Percentiles rank a stretch among this genome's conserved stretches.
phyloP scores from a whole-genome alignment of 2,113 vertebrate genomes.

The Alaudala cheleensis region DNA sequence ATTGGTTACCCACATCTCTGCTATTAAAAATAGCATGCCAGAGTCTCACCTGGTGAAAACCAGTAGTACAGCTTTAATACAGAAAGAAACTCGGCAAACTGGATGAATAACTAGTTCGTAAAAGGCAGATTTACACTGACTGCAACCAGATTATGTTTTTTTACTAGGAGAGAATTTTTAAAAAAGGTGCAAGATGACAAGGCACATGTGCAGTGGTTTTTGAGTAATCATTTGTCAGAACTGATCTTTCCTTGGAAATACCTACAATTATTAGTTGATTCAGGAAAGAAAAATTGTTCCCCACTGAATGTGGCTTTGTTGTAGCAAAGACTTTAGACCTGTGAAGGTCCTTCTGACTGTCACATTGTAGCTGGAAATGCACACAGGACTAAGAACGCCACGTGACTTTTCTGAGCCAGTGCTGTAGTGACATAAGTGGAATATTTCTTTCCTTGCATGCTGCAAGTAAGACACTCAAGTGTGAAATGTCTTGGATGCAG shows the following conservation, averaged over 20 bases:
- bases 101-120: background rate
- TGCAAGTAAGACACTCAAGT: background rate
- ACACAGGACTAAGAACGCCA: background rate
- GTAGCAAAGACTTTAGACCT: slow-evolving; percentile 16
- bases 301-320: slow-evolving; percentile 15
- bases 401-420: background rate
- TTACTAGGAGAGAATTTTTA: background rate
- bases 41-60: background rate
- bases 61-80: background rate
- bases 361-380: background rate
- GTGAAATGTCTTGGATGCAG: background rate
- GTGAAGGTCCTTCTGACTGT: background rate
- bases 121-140: background rate
- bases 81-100: background rate
- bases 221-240: slow-evolving; percentile 59
- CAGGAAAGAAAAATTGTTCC: slow-evolving; percentile 39
- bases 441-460: background rate
- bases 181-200: background rate
- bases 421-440: background rate
- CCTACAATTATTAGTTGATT: slow-evolving; percentile 57
- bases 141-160: background rate
- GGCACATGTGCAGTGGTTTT: background rate
- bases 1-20: background rate
- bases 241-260: slow-evolving; percentile 62
- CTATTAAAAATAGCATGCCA: background rate